Conservation (phyloP, 2,888 invertebrate species). For the Plusia festucae region DNA sequence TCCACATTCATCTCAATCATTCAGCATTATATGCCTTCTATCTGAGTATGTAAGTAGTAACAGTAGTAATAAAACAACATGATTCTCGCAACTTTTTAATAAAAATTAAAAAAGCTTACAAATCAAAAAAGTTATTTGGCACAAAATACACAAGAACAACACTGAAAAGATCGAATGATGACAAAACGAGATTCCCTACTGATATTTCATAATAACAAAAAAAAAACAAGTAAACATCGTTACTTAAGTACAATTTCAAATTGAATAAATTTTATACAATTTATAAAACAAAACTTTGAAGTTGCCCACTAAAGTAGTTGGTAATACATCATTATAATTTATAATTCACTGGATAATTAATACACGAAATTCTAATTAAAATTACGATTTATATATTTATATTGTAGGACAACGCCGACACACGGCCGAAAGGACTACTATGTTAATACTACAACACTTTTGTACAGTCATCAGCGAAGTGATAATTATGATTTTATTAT, state of each 20-base stretch:
- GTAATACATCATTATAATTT: conserved; percentile 11
- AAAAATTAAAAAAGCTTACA: conserved; percentile 42
- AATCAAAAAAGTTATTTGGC: conserved; percentile 52
- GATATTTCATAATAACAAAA: conserved; percentile 18
- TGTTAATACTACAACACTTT: conserved; percentile 17
- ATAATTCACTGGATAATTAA: conserved; percentile 21
- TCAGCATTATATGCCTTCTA: no score
- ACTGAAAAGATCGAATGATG: conserved; percentile 28
- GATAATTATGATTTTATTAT: neutral
- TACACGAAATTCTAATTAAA: conserved; percentile 15
- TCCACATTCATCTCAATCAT: no score
- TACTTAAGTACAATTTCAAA: neutral
- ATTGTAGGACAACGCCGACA: conserved; percentile 22
- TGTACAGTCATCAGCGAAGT: conserved; percentile 14
- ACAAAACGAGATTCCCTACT: conserved; percentile 41
- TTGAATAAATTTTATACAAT: conserved; percentile 9
- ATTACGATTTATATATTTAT: conserved; percentile 23
- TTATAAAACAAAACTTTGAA: conserved; percentile 5
- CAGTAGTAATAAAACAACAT: conserved; percentile 12
- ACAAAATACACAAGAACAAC: conserved; percentile 36
- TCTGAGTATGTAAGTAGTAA: no score
- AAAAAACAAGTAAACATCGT: neutral
- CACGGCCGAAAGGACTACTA: conserved; percentile 11
- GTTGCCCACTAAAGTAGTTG: conserved; percentile 14
- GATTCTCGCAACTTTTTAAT: conserved; percentile 39